Evolutionary conservation across 2,888 invertebrate species (phyloP), one percentile per base, ranked within the genome.

Genomic region (Cheilosia variabilis): DNA sequence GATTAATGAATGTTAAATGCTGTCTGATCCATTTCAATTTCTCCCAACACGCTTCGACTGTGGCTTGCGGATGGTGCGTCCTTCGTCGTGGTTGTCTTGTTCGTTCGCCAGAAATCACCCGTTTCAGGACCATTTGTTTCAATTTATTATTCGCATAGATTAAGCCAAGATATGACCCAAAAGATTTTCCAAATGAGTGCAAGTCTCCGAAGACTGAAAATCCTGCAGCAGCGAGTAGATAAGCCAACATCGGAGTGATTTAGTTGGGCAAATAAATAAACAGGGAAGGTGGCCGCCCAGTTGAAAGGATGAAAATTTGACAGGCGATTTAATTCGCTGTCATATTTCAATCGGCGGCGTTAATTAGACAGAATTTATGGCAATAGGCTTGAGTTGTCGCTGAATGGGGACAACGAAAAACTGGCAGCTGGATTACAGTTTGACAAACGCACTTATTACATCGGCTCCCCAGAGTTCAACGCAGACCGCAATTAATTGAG

Each of bases 1-100:
- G 83, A 84, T 84, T 84, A 84, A 84, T 84, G 79, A 69, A 77
- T 58, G 73, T 79, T 84, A 75, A 79, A 84, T 79, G 52, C 53
- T 69, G 73, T 71, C 75, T 75, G 63, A 71, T 84, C 53, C 47
- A 75, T 84, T 79, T 84, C 79, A 79, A 79, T 84, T 58, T 75
- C 52, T 22, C 50, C 47, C 31, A 37, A 63, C 27, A 22, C 55
- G 31, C 43, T 19, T n/a, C 1, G 13, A 37, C 45, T 17, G 13
- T 37, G 13, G n/a, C 2, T 47, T 57, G 27, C 24, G 7, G 24
- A 19, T 19, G 55, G 7, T 17, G 13, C 17, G 10, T 62, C 45
- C 53, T 55, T n/a, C 50, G 45, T 43, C 19, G 47, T 19, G 34
- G 34, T 63, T 53, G 27, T n/a, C n/a, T 19, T 55, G 45, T 37